Percentiles rank a stretch among this genome's conserved stretches.
phyloP scores from a whole-genome alignment of 1,140 invertebrate genomes.

The Leptoteleia sp. region DNA sequence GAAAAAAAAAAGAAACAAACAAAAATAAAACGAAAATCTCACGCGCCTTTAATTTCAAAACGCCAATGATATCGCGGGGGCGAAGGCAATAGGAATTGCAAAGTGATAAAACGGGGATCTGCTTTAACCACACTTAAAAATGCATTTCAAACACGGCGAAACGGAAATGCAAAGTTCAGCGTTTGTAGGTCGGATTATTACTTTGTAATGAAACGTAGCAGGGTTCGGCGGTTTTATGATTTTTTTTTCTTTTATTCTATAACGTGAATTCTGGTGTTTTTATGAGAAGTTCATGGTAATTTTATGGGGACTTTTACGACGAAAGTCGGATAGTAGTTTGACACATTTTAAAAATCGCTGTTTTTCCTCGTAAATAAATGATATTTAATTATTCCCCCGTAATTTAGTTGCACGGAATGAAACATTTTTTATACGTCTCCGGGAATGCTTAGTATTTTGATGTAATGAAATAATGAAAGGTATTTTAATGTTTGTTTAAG shows the following conservation, averaged over 20 bases:
- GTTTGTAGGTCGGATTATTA: conserved; percentile 10
- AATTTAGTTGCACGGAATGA: no score
- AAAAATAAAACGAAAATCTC: conserved; percentile 18
- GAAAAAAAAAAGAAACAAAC: no score
- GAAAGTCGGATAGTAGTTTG: no score
- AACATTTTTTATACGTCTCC: no score
- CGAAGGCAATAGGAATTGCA: conserved; percentile 10
- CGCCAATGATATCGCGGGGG: background rate
- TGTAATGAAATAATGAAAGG: no score
- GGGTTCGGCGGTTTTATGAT: background rate
- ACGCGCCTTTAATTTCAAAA: conserved; percentile 13
- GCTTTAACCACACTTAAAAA: background rate
- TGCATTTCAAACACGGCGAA: conserved; percentile 1
- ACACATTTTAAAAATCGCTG: no score
- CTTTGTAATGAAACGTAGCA: background rate
- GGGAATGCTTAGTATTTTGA: no score
- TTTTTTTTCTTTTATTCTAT: background rate
- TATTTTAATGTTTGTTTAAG: no score
- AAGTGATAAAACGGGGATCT: background rate
- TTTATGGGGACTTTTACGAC: no score
- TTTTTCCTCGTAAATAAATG: no score
- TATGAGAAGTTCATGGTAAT: no score
- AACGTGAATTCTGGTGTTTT: background rate
- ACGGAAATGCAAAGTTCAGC: conserved; percentile 13
- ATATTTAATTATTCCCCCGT: no score